These are phyloP conservation scores for Leptarthrus brevirostris DNA, from an alignment of 2,888 invertebrate genomes.

Conservation along the genomic window DNA sequence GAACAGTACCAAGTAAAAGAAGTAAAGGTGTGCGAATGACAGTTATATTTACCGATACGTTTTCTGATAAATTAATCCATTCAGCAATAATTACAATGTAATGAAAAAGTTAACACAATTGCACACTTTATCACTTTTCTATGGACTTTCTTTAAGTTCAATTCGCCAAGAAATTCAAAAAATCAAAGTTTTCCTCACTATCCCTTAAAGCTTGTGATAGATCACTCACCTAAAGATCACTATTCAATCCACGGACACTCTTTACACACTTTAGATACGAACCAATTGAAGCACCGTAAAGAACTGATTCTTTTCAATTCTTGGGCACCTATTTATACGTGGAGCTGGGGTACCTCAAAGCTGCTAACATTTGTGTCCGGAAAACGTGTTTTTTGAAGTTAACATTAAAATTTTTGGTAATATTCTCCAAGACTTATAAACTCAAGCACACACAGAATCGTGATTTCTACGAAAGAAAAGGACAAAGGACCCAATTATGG, in stretches of 20 bases:
- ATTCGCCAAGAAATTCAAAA: too few species aligned
- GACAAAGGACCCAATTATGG: background rate
- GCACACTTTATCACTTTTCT: constrained; percentile 14
- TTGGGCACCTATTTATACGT: constrained; percentile 53
- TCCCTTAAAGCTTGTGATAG: too few species aligned
- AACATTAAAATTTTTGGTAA: background rate
- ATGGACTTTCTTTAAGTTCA: background rate
- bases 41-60: constrained; percentile 53
- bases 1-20: constrained; percentile 31
- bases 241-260: background rate
- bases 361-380: constrained; percentile 31
- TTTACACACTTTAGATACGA: constrained; percentile 1
- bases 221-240: background rate
- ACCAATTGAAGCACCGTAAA: constrained; percentile 40
- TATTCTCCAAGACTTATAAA: background rate
- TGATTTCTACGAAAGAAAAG: constrained; percentile 13
- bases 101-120: background rate
- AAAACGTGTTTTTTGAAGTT: constrained; percentile 37
- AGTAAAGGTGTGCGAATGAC: constrained; percentile 22
- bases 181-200: too few species aligned
- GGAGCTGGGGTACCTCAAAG: constrained; percentile 10
- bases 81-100: constrained; percentile 19
- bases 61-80: constrained; percentile 50
- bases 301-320: constrained; percentile 53
- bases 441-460: background rate